Conservation (phyloP, 2,113 vertebrate genomes). For the Pyrgilauda ruficollis region DNA sequence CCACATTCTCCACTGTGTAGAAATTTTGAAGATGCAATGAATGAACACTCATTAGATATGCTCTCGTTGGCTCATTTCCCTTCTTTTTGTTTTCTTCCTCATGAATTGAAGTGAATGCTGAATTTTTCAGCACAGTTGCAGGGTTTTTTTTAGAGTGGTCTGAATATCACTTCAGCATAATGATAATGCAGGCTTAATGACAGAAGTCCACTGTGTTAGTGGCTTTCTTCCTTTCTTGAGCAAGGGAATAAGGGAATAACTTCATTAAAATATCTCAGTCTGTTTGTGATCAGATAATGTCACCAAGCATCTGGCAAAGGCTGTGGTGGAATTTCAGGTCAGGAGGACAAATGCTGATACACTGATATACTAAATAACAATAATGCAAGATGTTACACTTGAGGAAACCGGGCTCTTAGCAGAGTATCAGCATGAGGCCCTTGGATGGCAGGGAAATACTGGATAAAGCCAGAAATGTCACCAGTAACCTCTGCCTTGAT, state of each 20-base stretch:
- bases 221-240: neutral
- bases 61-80: conserved; percentile 8
- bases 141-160: neutral
- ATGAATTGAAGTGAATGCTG: neutral
- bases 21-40: neutral
- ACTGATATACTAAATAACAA: neutral
- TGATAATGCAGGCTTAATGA: neutral
- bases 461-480: neutral
- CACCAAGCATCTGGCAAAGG: neutral
- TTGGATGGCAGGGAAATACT: neutral
- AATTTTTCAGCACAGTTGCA: neutral
- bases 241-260: neutral
- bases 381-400: neutral
- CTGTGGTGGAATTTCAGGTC: neutral
- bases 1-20: neutral
- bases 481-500: neutral
- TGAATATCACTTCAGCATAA: neutral
- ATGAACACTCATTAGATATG: neutral
- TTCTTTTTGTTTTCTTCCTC: conserved; percentile 7
- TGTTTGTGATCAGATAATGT: neutral
- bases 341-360: neutral
- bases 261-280: conserved; percentile 1
- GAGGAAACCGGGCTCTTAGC: neutral
- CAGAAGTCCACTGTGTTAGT: neutral
- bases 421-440: neutral